Evolutionary conservation across 2,113 vertebrate genomes (phyloP), one percentile per base, ranked within the genome.

Genomic region (Clarias gariepinus): DNA sequence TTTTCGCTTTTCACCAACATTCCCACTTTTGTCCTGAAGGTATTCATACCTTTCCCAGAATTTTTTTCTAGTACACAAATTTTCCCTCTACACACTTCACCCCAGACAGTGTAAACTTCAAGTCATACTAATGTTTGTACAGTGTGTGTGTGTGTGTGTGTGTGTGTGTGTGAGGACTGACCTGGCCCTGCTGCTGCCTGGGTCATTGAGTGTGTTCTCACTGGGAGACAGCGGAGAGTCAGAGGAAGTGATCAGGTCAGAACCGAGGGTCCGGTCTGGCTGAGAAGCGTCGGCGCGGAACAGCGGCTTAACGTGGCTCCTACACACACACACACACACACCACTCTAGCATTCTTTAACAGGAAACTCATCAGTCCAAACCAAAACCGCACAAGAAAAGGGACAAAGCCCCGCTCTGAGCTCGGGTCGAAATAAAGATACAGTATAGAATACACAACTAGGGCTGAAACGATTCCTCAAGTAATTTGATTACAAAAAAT

Each of bases 271-370:
- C 0, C 94, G 47, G 18, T 99, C 97, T 63, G 93, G 0, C 0
- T 96, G 92, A 4, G 93, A 87, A 2, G 91, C 81, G 0, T 95
- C 95, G 0, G 95, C 91, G 88, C 97, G 95, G 90, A 96, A 95
- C 87, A 95, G 97, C 84, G 97, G 96, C 94, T 99, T 99, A 90
- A 96, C 93, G 0, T 97, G 97, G 88, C 94, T 95, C 92, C 95
- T 96, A 88, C 73, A 71, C 33, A 82, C 3, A 36, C 57, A 6
- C 18, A 83, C 18, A 69, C 36, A 47, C 47, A 36, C 47, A 47
- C 41, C 4, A 6, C 41, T 41, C 23, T 3, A 64, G 10, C 3
- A 4, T n/a, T 64, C 3, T n/a, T 66, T 28, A 28, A n/a, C 66
- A 30, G 28, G n/a, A 33, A 30, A 1, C 15, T 66, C 63, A 28